Base-by-base conservation (phyloP, 2,888 invertebrate genomes). In the Macrosiphum euphorbiae region DNA sequence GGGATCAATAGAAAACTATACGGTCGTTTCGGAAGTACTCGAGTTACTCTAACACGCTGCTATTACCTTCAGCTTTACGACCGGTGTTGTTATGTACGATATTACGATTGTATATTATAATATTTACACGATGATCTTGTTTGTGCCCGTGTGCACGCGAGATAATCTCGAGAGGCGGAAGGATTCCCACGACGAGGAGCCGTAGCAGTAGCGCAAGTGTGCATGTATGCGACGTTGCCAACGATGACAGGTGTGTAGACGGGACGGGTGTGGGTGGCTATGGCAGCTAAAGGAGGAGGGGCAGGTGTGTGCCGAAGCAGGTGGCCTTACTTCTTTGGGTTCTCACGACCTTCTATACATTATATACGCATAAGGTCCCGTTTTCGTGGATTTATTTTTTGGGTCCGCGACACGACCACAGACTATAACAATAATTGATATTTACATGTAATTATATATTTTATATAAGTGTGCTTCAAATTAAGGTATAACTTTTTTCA, bases 151-250 rank as follows among this genome's bases (percentile, higher is more conserved):
- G 94, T 90, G 90, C 94, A 90, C 90, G 94, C 94, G 90, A 90
- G 94, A 94, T 94, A 94, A 94, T 94, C 94, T 94, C 90, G 94
- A 94, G 94, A 90, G 94, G 94, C 94, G 94, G 94, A 94, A 90
- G 94, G 94, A 94, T 94, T 94, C 94, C 94, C 94, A 94, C 94
- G 94, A 61, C 94, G 94, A 86, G 86, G 90, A 94, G 67, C 85
- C 67, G 90, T 35, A 20, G 35, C 78, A 35, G 55, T 28, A 58
- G 86, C 61, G 87, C 90, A 67, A 61, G 90, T 94, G 94, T 90
- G 90, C 61, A 47, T 90, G 93, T 41, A 90, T 90, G 94, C 94
- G 94, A 94, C 94, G 94, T 94, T 94, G 94, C 94, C 94, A 52
- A 94, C 94, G 90, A 87, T 90, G 94, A 94, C 94, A 94, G 94